Evolutionary conservation across 2,797 vertebrate species (phyloP), one percentile per base, ranked within the genome.

Genomic region (Scarus forsteni): DNA sequence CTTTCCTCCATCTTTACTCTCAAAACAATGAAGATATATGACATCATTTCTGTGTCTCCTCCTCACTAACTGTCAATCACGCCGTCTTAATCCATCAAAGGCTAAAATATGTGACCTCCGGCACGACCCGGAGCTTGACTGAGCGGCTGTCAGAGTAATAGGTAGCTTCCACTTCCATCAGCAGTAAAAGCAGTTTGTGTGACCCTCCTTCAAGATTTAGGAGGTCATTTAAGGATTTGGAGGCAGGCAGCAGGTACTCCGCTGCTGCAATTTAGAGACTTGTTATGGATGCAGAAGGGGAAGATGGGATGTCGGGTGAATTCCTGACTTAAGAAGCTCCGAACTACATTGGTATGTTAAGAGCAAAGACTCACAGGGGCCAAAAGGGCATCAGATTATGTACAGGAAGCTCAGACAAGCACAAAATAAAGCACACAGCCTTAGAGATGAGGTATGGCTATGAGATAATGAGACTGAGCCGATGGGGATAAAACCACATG

Each of bases 141-240:
- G 81, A 80, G 46, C 43, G 59, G 62, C 67, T 76, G 68, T 83
- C 72, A 74, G 60, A 57, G 48, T 73, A 84, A 82, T 66, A 70
- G 68, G 70, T 64, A 65, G 14, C 73, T 68, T 85, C 60, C 76
- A 83, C 71, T 85, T 46, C 76, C 57, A 75, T 84, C 55, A 56
- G 54, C 57, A 35, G 44, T 56, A 40, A 0, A 59, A 71, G 61
- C 58, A 36, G 42, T 57, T 27, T 67, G 19, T 65, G 60, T 70
- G 71, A 76, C 63, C 63, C 59, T 68, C 44, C 58, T 66, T 10
- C 16, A 66, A 85, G 88, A 88, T 89, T 88, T 85, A 87, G 75
- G 66, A 76, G 81, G 84, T 79, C 74, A 78, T 89, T 88, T 88
- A 84, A 69, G 81, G 85, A 75, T 68, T 76, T 54, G 52, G 77